phyloP scores from a whole-genome alignment of 1,140 invertebrate species.

The Sweltsa coloradensis region DNA sequence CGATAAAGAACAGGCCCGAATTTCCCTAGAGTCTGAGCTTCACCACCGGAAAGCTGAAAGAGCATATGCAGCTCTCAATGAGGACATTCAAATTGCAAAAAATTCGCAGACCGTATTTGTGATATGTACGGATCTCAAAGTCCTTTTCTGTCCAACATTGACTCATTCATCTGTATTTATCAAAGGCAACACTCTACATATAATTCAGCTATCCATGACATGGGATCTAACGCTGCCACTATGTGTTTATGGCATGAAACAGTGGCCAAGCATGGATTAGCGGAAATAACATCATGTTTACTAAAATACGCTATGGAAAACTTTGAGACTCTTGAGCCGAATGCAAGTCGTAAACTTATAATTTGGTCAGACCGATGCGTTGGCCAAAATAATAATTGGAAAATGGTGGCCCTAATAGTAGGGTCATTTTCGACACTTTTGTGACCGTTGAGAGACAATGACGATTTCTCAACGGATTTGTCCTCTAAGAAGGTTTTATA shows the following conservation, averaged over 20 bases:
- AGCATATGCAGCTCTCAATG: not conserved
- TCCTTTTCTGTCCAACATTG: slow-evolving; percentile 5
- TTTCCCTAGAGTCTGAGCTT: not conserved
- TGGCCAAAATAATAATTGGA: slow-evolving; percentile 19
- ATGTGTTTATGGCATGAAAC: slow-evolving; percentile 17
- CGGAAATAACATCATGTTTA: slow-evolving; percentile 15
- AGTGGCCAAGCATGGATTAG: slow-evolving; percentile 11
- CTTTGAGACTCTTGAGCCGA: slow-evolving; percentile 5
- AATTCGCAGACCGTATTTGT: not conserved
- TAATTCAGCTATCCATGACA: slow-evolving; percentile 15
- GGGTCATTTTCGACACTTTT: too few species aligned
- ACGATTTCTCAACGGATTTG: too few species aligned
- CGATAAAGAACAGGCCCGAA: not conserved
- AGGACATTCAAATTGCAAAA: not conserved
- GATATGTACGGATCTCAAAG: not conserved
- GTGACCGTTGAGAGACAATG: too few species aligned
- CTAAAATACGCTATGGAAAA: slow-evolving; percentile 13
- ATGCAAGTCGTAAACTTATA: slow-evolving; percentile 13
- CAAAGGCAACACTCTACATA: slow-evolving; percentile 10
- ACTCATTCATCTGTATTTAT: not conserved
- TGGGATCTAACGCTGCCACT: not conserved
- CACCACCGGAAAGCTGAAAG: not conserved
- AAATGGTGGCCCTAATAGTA: slow-evolving; percentile 5
- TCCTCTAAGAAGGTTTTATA: too few species aligned
- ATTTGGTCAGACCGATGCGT: slow-evolving; percentile 18